Percentiles rank a stretch among this genome's conserved stretches.
These are phyloP conservation scores for Stratiomys singularior DNA, from an alignment of 2,888 invertebrate species.

Conservation along the genomic window DNA sequence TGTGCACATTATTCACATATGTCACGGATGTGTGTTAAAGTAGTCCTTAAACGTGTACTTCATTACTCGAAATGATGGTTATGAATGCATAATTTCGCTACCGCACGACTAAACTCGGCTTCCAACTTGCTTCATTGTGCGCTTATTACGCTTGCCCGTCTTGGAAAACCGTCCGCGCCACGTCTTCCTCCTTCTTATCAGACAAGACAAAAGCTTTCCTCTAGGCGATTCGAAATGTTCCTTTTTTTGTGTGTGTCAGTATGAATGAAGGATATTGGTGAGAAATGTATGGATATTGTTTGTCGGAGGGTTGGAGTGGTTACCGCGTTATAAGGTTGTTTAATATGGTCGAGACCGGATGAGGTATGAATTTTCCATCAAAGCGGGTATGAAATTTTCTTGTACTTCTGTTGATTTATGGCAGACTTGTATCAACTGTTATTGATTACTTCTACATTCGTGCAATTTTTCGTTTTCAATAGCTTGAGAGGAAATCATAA, in stretches of 20 bases:
- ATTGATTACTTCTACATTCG: slow-evolving; percentile 42
- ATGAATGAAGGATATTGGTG: too few relatives aligned
- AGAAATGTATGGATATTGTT: neutral
- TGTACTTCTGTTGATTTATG: slow-evolving; percentile 29
- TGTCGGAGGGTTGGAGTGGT: neutral
- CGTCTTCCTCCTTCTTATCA: neutral
- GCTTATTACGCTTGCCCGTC: slow-evolving; percentile 3
- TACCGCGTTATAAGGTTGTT: neutral
- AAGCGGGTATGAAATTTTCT: neutral
- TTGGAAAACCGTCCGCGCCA: neutral
- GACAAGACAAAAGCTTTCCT: slow-evolving; percentile 34
- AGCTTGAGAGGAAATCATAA: neutral
- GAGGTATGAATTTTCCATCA: slow-evolving; percentile 26
- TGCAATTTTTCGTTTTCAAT: slow-evolving; percentile 15
- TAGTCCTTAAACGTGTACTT: slow-evolving; percentile 45
- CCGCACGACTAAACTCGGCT: slow-evolving; percentile 8
- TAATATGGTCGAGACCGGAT: slow-evolving; percentile 15
- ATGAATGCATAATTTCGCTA: slow-evolving; percentile 44
- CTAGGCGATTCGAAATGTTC: slow-evolving; percentile 11
- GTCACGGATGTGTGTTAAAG: slow-evolving; percentile 46
- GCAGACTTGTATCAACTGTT: slow-evolving; percentile 29
- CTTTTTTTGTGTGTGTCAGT: too few relatives aligned
- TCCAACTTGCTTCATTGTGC: neutral
- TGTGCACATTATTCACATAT: slow-evolving; percentile 39
- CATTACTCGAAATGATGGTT: slow-evolving; percentile 45